Conservation (phyloP, 2,888 invertebrate genomes). For the Drosophila quasianomalipes region DNA sequence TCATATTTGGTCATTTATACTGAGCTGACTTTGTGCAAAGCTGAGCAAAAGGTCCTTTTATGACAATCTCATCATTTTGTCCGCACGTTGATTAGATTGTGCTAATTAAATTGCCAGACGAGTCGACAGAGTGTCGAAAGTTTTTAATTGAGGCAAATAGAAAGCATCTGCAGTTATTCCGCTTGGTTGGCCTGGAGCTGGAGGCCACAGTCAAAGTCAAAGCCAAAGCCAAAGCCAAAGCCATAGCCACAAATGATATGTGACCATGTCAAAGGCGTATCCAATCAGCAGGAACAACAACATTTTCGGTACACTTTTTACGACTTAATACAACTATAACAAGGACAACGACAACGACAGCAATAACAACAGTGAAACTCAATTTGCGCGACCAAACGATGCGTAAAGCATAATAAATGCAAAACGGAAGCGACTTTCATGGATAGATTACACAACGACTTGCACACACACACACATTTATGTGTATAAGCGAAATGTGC, state of each 20-base stretch:
- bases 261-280: constrained; percentile 35
- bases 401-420: constrained; percentile 76
- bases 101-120: constrained; percentile 47
- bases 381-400: constrained; percentile 72
- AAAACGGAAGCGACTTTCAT: constrained; percentile 69
- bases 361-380: constrained; percentile 59
- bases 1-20: not conserved
- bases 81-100: constrained; percentile 25
- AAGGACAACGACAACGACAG: not conserved
- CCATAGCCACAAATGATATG: constrained; percentile 24
- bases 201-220: not conserved
- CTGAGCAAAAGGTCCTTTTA: not conserved
- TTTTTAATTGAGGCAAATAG: constrained; percentile 43
- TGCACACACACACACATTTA: constrained; percentile 6
- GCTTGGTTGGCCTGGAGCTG: constrained; percentile 6
- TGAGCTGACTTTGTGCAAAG: not conserved
- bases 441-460: constrained; percentile 65
- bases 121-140: constrained; percentile 18
- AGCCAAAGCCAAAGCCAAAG: not conserved
- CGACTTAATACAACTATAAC: not conserved
- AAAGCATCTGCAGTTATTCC: constrained; percentile 13
- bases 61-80: constrained; percentile 33
- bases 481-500: constrained; percentile 5
- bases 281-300: constrained; percentile 47
- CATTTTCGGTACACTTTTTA: constrained; percentile 30